These are phyloP conservation scores for Thelaira solivaga DNA, from an alignment of 2,888 invertebrate genomes.

Conservation along the genomic window DNA sequence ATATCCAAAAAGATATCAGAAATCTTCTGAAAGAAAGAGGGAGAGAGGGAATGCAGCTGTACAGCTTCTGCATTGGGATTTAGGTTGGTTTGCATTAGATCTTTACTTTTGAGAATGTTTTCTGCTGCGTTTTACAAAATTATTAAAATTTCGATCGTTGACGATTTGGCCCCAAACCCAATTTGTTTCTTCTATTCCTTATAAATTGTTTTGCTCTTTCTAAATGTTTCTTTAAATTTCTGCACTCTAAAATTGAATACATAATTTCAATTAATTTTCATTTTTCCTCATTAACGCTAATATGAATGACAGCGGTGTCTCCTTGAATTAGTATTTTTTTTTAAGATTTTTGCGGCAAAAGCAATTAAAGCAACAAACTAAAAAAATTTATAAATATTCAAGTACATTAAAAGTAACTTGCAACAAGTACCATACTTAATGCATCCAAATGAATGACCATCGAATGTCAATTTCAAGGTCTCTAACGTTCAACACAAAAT, in stretches of 20 bases:
- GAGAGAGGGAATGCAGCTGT: too few relatives aligned
- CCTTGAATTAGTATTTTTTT: constrained; percentile 8
- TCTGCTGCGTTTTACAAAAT: too few relatives aligned
- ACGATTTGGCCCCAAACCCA: too few relatives aligned
- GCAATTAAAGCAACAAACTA: constrained; percentile 23
- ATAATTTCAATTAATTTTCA: neutral
- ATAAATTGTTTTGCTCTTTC: too few relatives aligned
- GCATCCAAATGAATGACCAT: constrained; percentile 36
- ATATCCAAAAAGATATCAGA: too few relatives aligned
- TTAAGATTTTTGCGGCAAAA: constrained; percentile 19
- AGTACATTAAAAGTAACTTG: neutral
- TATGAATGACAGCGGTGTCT: neutral
- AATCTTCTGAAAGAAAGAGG: too few relatives aligned
- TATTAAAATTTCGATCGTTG: too few relatives aligned
- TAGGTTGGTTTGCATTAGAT: too few relatives aligned
- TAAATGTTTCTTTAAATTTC: too few relatives aligned
- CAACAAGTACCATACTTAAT: constrained; percentile 16
- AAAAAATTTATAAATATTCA: constrained; percentile 1
- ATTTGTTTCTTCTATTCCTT: too few relatives aligned
- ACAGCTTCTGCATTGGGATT: too few relatives aligned
- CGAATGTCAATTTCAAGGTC: constrained; percentile 28
- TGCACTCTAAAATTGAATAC: neutral
- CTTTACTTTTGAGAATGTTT: too few relatives aligned
- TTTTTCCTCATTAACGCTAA: neutral
- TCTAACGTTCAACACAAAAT: constrained; percentile 5